Evolutionary conservation across 2,797 vertebrate genomes (phyloP).

Genomic region (Orestias chungarensis): DNA sequence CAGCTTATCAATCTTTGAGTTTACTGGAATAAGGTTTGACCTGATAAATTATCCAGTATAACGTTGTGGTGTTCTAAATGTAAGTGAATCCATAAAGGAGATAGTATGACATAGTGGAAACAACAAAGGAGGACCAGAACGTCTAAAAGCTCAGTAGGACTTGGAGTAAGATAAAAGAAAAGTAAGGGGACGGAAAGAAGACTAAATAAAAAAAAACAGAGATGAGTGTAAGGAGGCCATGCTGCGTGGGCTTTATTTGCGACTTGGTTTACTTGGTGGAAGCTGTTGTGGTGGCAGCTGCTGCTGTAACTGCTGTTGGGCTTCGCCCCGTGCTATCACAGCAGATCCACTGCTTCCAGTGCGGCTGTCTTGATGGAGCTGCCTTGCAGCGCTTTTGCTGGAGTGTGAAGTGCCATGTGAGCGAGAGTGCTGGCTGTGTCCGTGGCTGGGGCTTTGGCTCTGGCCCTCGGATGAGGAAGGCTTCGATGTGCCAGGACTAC

Average conservation of each 20-base stretch:
- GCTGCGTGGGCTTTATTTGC: conserved; percentile 97
- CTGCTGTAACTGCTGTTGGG: conserved; percentile 82
- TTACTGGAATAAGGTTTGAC: conserved; percentile 13
- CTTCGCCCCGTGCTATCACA: conserved; percentile 90
- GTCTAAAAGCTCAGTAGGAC: conserved; percentile 54
- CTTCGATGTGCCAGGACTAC: conserved; percentile 96
- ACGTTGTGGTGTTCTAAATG: conserved; percentile 42
- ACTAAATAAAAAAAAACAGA: conserved; percentile 80
- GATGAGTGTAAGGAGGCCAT: conserved; percentile 97
- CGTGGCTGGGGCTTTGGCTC: conserved; percentile 72
- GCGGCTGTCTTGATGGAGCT: conserved; percentile 86
- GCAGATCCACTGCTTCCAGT: conserved; percentile 65
- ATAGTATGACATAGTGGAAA: conserved; percentile 73
- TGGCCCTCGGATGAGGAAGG: conserved; percentile 91
- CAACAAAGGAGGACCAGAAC: conserved; percentile 56
- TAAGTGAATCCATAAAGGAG: conserved; percentile 61
- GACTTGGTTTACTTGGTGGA: conserved; percentile 99
- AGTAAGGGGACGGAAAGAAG: conserved; percentile 26
- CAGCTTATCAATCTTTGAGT: conserved; percentile 29
- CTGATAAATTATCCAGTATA: conserved; percentile 16
- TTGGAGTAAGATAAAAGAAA: conserved; percentile 44
- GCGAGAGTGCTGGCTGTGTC: conserved; percentile 85
- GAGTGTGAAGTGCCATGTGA: conserved; percentile 91
- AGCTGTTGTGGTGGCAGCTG: conserved; percentile 85
- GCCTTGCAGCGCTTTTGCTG: conserved; percentile 93